Evolutionary conservation across 2,888 invertebrate species (phyloP), one percentile per base, ranked within the genome.

Genomic region (Mimumesa dahlbomi): DNA sequence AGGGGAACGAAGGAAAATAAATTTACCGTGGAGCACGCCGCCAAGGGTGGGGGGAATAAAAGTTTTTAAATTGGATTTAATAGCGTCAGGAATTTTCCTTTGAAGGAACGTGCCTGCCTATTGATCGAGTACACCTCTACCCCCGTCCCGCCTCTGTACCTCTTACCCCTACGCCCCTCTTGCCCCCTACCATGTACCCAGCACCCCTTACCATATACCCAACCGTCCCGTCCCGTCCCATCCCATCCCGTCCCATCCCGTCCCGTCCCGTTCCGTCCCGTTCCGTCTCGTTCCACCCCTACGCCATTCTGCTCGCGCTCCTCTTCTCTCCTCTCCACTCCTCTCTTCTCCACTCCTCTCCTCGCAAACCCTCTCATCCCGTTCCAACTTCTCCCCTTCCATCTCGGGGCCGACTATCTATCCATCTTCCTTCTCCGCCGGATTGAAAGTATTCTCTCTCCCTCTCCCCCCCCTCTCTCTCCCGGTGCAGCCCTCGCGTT

Each of bases 21-120:
- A 85, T 86, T 85, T 83, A 75, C 78, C 77, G 69, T 62, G 71
- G 59, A 69, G 63, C 46, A 50, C 48, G 31, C n/a, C n/a, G 63
- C 29, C 34, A 34, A 11, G 11, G 34, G 34, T 40, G 40, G 18
- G 16, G 72, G 53, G 75, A 75, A 86, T 83, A 85, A 87, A 89
- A 88, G 85, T 87, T 88, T 85, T 86, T 82, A 88, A 88, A 88
- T 87, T 88, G 85, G 85, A 88, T 88, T 88, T 88, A 88, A 88
- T 88, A 87, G 87, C 85, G 81, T 84, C 81, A 85, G 84, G 85
- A 88, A 88, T 88, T 88, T 88, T 87, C 84, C 84, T 88, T 88
- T 87, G 86, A 87, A 83, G 85, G 82, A 84, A 83, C 80, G 75
- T 78, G 79, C 82, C 77, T 80, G 81, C 74, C 81, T 87, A 86